phyloP scores from a whole-genome alignment of 1,140 invertebrate species.

The Theocolax elegans region DNA sequence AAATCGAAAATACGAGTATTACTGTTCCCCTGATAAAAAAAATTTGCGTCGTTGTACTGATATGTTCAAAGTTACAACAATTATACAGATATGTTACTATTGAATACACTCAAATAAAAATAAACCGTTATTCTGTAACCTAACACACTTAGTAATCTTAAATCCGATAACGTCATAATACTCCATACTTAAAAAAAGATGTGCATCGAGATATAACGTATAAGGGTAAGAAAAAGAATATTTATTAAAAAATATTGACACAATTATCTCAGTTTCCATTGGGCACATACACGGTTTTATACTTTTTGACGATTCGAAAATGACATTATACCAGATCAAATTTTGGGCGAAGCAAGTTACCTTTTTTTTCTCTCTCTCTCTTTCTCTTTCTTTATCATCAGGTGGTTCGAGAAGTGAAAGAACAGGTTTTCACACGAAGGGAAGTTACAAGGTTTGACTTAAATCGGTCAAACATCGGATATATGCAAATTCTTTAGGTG shows the following conservation, averaged over 20 bases:
- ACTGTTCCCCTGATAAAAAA: too few species aligned
- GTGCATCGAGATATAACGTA: too few species aligned
- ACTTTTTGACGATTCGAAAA: slow-evolving; percentile 10
- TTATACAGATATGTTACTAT: too few species aligned
- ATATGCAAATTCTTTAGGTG: neutral
- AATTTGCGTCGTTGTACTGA: too few species aligned
- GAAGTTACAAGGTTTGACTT: neutral
- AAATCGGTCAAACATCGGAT: neutral
- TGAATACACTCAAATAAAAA: too few species aligned
- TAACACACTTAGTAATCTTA: too few species aligned
- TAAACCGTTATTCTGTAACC: too few species aligned
- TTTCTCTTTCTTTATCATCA: neutral
- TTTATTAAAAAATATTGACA: neutral
- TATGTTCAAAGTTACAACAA: too few species aligned
- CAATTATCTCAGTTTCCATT: neutral
- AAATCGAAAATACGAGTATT: too few species aligned
- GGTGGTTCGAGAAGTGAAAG: neutral
- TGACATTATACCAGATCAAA: slow-evolving; percentile 12
- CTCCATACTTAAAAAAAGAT: too few species aligned
- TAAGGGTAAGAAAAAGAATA: neutral
- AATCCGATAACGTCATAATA: too few species aligned
- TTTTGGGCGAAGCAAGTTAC: neutral
- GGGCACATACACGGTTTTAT: neutral
- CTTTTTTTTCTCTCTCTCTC: too few species aligned
- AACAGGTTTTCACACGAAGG: neutral